phyloP scores from a whole-genome alignment of 2,113 vertebrate genomes.

The Apodemus speciosus region DNA sequence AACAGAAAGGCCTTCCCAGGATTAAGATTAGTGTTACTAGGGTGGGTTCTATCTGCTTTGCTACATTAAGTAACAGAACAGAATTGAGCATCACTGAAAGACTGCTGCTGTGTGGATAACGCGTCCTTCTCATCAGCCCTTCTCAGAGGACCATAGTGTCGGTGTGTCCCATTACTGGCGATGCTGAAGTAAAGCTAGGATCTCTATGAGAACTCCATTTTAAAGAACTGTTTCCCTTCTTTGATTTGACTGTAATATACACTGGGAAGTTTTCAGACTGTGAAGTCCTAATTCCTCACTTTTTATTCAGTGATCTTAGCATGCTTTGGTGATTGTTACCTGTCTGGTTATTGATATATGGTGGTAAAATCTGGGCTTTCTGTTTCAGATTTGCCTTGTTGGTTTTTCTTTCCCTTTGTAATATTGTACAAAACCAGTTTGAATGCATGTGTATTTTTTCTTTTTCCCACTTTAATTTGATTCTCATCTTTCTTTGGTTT shows the following conservation, averaged over 20 bases:
- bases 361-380: conserved; percentile 2
- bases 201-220: background rate
- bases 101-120: background rate
- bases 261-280: background rate
- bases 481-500: background rate
- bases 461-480: background rate
- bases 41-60: background rate
- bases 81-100: background rate
- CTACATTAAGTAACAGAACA: background rate
- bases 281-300: background rate
- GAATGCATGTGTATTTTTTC: background rate
- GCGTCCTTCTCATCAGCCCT: background rate
- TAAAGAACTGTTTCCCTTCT: background rate
- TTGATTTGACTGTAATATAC: background rate
- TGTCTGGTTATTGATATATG: background rate
- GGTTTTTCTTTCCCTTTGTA: background rate
- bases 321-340: background rate
- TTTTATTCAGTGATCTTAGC: conserved; percentile 2
- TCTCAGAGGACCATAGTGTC: background rate
- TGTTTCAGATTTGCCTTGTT: background rate
- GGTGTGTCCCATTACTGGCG: background rate
- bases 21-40: background rate
- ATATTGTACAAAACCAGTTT: background rate
- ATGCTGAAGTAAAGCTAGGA: background rate
- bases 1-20: background rate